Evolutionary conservation across 37 sponge, comb jelly and placozoan genomes (phyloP), one percentile per base, ranked within the genome.

Genomic region (Beroe forskalii): DNA sequence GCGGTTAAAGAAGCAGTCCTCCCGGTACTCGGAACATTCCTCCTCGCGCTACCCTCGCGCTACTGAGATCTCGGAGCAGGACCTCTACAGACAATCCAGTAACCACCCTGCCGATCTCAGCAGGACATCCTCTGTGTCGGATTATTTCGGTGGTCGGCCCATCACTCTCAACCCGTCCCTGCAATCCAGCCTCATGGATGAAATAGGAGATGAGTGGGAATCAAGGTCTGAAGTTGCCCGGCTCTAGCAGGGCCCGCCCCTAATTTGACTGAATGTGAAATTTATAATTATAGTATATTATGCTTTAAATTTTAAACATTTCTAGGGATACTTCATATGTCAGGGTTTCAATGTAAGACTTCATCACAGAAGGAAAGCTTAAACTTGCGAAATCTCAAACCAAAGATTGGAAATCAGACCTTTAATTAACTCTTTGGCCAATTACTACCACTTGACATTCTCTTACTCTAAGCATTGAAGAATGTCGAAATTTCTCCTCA

Each of bases 41-140:
- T n/a, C n/a, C n/a, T n/a, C n/a, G n/a, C n/a, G n/a, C n/a, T n/a
- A n/a, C n/a, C n/a, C n/a, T n/a, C n/a, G n/a, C n/a, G n/a, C n/a
- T n/a, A n/a, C n/a, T n/a, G n/a, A n/a, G n/a, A 72, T 72, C 75
- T 38, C 75, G 40, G 75, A 72, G 75, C 39, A 72, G 32, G 75
- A 72, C 22, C 75, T 72, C 3, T 72, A 72, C 39, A 30, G 9
- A 3, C 38, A 3, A 1, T 39, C 28, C 22, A 22, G 35, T 3
- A 32, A 72, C 20, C 75, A 72, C 9, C 27, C 67, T 12, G 27
- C 8, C 6, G 75, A 30, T 4, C 22, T 17, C 75, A 3, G 14
- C 9, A 35, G 75, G 30, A 72, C 75, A 4, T 38, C 40, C 19
- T 72, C 75, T 39, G 75, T 72, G 40, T 72, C 75, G 75, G 75